A percentile compares a stretch with the other conserved stretches of the same genome.
phyloP scores from a whole-genome alignment of 2,797 vertebrate genomes.

The Argyrosomus regius region DNA sequence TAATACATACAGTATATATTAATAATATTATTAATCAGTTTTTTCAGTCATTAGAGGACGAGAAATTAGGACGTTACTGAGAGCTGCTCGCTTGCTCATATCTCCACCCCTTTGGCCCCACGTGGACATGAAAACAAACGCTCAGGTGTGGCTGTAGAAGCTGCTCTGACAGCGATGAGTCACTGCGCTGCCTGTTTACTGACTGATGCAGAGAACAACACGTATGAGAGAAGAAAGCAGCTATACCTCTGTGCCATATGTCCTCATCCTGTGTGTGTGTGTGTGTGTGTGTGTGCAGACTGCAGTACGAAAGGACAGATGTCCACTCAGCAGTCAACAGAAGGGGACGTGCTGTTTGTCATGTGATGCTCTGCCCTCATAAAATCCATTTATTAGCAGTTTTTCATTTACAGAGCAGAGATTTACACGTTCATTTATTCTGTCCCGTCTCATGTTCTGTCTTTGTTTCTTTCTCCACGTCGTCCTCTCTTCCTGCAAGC shows the following conservation, averaged over 20 bases:
- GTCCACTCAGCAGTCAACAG: constrained; percentile 74
- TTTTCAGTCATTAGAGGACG: too few species aligned
- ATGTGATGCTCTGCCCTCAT: constrained; percentile 14
- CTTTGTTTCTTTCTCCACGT: neutral
- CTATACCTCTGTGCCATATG: constrained; percentile 32
- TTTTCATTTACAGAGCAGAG: constrained; percentile 17
- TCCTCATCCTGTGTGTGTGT: constrained; percentile 25
- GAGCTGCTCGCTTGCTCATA: neutral
- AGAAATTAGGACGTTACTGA: too few species aligned
- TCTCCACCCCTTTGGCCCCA: constrained; percentile 27
- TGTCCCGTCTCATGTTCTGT: neutral
- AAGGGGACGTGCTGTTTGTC: constrained; percentile 50
- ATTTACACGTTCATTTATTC: constrained; percentile 14
- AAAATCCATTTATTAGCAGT: constrained; percentile 13
- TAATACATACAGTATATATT: too few species aligned
- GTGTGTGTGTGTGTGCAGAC: constrained; percentile 26
- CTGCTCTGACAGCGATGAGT: constrained; percentile 30
- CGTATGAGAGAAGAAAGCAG: constrained; percentile 4
- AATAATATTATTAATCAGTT: too few species aligned
- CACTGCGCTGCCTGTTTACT: constrained; percentile 9
- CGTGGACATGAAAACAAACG: constrained; percentile 20
- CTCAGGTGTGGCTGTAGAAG: constrained; percentile 16
- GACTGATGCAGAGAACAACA: constrained; percentile 18
- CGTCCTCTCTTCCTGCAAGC: neutral
- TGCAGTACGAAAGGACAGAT: constrained; percentile 69